Evolutionary conservation across 2,888 invertebrate genomes (phyloP).

Genomic region (Agrochola macilenta): DNA sequence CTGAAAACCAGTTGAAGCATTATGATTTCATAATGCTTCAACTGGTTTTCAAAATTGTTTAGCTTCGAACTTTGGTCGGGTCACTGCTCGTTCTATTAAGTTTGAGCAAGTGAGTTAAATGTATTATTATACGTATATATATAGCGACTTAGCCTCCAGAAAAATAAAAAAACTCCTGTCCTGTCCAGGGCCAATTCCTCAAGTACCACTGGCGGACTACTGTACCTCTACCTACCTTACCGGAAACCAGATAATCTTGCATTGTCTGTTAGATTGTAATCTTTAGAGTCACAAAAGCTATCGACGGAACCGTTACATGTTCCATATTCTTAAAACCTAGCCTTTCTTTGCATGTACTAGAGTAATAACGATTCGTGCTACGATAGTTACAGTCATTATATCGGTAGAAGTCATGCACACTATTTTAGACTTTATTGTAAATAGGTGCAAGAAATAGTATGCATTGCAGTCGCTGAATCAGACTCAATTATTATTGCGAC

Average conservation of each 20-base stretch:
- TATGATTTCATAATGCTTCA: not conserved
- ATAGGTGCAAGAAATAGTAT: not conserved
- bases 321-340: slow-evolving; percentile 14
- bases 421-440: slow-evolving; percentile 1
- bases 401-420: not conserved
- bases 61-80: too few species aligned
- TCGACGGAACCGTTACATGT: not conserved
- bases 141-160: not conserved
- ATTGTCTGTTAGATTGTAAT: not conserved
- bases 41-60: not conserved
- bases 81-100: not conserved
- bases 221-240: too few species aligned
- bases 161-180: too few species aligned
- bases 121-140: too few species aligned
- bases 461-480: not conserved
- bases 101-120: too few species aligned
- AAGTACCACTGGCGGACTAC: not conserved
- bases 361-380: slow-evolving; percentile 28
- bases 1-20: too few species aligned
- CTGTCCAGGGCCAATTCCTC: not conserved
- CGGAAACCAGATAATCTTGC: not conserved
- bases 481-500: slow-evolving; percentile 24
- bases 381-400: slow-evolving; percentile 18
- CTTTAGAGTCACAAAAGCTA: not conserved
- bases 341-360: slow-evolving; percentile 20